A percentile compares a stretch with the other conserved stretches of the same genome.
Evolutionary conservation across 1,140 invertebrate species (phyloP).

Genomic region (Musca vetustissima): DNA sequence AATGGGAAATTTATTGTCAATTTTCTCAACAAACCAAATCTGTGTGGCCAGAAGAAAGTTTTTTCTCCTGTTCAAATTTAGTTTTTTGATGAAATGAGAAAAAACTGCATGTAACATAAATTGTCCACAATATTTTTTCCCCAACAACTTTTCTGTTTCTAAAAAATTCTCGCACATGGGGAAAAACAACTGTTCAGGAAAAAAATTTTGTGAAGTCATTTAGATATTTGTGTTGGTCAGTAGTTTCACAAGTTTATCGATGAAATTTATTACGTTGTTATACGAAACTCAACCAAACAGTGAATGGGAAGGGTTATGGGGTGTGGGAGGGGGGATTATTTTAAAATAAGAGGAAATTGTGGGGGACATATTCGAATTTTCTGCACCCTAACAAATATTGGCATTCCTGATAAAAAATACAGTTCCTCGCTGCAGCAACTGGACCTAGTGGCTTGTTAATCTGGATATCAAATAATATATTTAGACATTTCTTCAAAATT

Average conservation of each 20-base stretch:
- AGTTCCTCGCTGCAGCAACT: no score
- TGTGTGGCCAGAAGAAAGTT: constrained; percentile 12
- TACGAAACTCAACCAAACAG: neutral
- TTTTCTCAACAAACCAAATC: constrained; percentile 19
- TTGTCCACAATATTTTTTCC: constrained; percentile 12
- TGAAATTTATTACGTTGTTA: constrained; percentile 26
- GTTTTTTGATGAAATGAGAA: neutral
- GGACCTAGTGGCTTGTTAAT: no score
- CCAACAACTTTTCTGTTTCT: neutral
- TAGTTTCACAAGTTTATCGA: constrained; percentile 25
- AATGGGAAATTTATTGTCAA: constrained; percentile 4
- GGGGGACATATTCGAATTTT: no score
- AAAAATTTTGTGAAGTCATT: neutral
- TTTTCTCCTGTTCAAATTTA: neutral
- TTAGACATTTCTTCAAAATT: no score
- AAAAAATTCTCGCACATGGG: neutral
- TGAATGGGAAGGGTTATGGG: neutral
- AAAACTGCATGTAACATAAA: constrained; percentile 4
- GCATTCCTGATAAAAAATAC: no score
- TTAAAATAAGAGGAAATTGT: no score
- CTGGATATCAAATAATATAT: no score
- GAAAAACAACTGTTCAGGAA: neutral
- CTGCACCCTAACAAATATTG: no score
- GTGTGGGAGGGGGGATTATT: neutral
- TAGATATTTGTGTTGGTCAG: neutral